Evolutionary conservation across 2,797 vertebrate genomes (phyloP).

Genomic region (Tauraco hartlaubi): DNA sequence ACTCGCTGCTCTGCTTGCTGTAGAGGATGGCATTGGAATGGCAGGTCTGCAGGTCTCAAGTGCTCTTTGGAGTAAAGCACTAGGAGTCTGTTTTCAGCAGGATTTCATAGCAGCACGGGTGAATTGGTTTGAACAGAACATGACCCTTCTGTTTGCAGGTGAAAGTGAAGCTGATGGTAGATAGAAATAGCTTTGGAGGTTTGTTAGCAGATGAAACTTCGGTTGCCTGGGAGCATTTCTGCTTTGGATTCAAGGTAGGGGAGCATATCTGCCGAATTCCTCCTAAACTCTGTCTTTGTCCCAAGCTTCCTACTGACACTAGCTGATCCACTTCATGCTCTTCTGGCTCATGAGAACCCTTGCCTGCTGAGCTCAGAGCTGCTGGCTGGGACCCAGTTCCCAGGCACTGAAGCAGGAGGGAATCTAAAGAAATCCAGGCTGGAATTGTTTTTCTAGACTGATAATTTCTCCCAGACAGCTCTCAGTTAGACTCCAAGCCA

Average conservation of each 20-base stretch:
- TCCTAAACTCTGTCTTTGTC: not conserved
- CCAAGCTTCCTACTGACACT: not conserved
- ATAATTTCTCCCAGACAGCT: not conserved
- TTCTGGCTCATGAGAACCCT: not conserved
- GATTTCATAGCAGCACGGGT: not conserved
- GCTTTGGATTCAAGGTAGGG: not conserved
- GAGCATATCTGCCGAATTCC: not conserved
- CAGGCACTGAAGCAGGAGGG: not conserved
- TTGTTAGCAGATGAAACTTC: not conserved
- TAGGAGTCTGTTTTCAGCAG: not conserved
- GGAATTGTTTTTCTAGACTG: slow-evolving; percentile 11
- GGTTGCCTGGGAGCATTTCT: not conserved
- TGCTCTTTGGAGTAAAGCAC: not conserved
- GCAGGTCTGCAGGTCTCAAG: fast-evolving
- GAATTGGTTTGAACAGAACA: not conserved
- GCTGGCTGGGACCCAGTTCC: slow-evolving; percentile 36
- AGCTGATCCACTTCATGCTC: not conserved
- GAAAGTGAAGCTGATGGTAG: not conserved
- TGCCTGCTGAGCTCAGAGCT: not conserved
- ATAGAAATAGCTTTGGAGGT: not conserved
- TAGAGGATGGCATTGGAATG: not conserved
- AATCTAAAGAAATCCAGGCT: slow-evolving; percentile 5
- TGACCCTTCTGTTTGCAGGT: not conserved
- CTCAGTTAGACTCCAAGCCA: not conserved
- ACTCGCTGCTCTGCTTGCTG: too few species aligned